Conservation (phyloP, 1,140 invertebrate genomes). For the Drosophila gunungcola region DNA sequence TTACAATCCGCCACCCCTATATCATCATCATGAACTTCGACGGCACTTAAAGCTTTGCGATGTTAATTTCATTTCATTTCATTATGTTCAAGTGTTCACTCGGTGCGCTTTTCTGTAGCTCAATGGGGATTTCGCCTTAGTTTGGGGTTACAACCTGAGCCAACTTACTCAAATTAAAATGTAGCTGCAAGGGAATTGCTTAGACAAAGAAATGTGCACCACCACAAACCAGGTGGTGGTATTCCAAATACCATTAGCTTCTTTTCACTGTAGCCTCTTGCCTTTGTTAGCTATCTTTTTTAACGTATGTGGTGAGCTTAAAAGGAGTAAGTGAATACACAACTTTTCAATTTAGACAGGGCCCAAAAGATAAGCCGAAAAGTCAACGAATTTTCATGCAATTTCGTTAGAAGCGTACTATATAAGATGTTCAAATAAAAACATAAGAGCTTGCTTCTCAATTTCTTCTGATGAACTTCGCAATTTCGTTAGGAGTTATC, state of each 20-base stretch:
- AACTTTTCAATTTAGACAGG: slow-evolving; percentile 11
- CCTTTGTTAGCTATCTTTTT: no score
- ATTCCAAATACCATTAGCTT: neutral
- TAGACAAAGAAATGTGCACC: neutral
- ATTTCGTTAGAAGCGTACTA: neutral
- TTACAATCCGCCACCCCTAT: slow-evolving; percentile 21
- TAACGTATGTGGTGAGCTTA: neutral
- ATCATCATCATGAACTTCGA: slow-evolving; percentile 27
- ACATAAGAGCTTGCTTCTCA: neutral
- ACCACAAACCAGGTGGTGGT: slow-evolving; percentile 2
- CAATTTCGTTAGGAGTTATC: no score
- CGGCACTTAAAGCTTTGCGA: slow-evolving; percentile 36
- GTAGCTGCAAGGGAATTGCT: neutral
- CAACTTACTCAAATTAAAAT: slow-evolving; percentile 5
- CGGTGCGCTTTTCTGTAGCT: slow-evolving; percentile 40
- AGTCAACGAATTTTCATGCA: neutral
- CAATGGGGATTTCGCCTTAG: slow-evolving; percentile 26
- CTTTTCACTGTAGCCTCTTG: neutral
- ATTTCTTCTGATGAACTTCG: no score
- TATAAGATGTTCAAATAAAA: neutral
- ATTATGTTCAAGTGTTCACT: slow-evolving; percentile 58
- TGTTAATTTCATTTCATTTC: slow-evolving; percentile 74
- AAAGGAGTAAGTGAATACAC: neutral
- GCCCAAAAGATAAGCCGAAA: neutral
- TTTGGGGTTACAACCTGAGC: neutral